Evolutionary conservation across 1,140 invertebrate species (phyloP), one percentile per base, ranked within the genome.

Genomic region (Leucophenga varia): DNA sequence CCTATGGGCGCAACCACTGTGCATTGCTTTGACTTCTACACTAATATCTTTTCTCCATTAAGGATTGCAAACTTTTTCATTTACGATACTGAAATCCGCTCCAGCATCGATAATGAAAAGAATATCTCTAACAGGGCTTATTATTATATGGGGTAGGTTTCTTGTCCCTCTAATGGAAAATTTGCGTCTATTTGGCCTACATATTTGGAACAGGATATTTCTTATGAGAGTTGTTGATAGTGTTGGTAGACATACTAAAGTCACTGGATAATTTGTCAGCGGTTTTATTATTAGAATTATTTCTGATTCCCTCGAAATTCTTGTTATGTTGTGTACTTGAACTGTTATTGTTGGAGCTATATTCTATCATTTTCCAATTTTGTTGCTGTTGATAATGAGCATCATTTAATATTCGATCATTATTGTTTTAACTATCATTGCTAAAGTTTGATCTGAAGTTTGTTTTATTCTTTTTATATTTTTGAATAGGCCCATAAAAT

Each of bases 71-170:
- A 44, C 17, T 8, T 46, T 38, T 30, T 31, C 17, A n/a, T 38
- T 38, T 19, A 46, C 25, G 17, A 38, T 21, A 8, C 43, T 37
- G 43, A 25, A 46, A 18, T 46, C 34, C 8, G 43, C 35, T 38
- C 21, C 35, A 17, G 32, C 28, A 32, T 46, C 35, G 21, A 46
- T 46, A 45, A 18, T 14, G 34, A 45, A 8, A 21, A 6, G 8
- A 40, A 25, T 3, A 34, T 36, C n/a, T 28, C 22, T n/a, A 12
- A 39, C n/a, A 14, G 19, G 14, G n/a, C n/a, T 39, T 19, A 47
- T 32, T 30, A 32, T 17, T 16, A 47, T 41, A 47, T 47, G 38
- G 45, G 37, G 38, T 20, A 41, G 16, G n/a, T 41, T 28, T 20
- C 20, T 10, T 47, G 37, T 40, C 22, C 16, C 35, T 32, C 20